These are phyloP conservation scores for Encarsia formosa DNA, from an alignment of 2,888 invertebrate species.

Conservation along the genomic window DNA sequence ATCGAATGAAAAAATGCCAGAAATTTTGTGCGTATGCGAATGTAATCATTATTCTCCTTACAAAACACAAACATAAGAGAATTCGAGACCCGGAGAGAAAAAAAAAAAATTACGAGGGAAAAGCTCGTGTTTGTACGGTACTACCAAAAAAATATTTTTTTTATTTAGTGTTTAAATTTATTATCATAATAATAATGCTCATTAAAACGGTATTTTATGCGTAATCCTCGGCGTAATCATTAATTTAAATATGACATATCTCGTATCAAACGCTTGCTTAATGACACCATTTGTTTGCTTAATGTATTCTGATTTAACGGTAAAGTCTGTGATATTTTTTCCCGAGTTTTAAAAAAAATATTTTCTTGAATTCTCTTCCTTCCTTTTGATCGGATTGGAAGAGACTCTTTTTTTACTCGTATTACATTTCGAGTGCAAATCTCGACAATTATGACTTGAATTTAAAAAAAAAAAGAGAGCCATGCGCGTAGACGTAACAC, in stretches of 20 bases:
- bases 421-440: background rate
- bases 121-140: too few relatives aligned
- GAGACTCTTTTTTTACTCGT: background rate
- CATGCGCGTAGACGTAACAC: too few relatives aligned
- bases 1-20: too few relatives aligned
- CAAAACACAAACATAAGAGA: too few relatives aligned
- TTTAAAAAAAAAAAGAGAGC: background rate
- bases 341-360: background rate
- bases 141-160: too few relatives aligned
- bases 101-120: background rate
- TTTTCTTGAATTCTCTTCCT: background rate
- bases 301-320: conserved; percentile 15
- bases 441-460: background rate
- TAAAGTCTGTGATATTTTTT: background rate
- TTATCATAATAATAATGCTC: conserved; percentile 7
- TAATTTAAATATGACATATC: conserved; percentile 17
- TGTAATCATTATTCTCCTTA: too few relatives aligned
- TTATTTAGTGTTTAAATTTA: conserved; percentile 10
- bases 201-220: conserved; percentile 19
- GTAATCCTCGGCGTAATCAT: conserved; percentile 18
- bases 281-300: conserved; percentile 16
- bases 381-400: too few relatives aligned
- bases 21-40: too few relatives aligned
- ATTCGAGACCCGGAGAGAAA: too few relatives aligned
- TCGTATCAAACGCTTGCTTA: conserved; percentile 9